Evolutionary conservation across 2,797 vertebrate species (phyloP).

Genomic region (Pachyuromys duprasi): DNA sequence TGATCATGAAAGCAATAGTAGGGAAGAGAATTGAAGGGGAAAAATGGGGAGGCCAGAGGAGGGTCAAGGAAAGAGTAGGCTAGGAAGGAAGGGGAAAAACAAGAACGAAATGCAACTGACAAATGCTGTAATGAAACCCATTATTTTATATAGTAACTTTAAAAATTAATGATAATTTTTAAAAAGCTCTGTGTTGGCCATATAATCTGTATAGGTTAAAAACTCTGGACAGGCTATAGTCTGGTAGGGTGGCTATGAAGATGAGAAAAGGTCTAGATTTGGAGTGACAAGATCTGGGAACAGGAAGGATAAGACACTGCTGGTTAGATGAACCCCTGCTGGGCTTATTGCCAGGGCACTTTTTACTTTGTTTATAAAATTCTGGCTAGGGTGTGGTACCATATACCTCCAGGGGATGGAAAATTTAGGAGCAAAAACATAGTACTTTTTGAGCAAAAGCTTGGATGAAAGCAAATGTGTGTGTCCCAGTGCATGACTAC

Average conservation of each 20-base stretch:
- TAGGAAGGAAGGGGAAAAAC: not conserved
- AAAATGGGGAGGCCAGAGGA: not conserved
- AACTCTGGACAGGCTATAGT: not conserved
- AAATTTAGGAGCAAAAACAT: not conserved
- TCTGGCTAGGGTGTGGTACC: not conserved
- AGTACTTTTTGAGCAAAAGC: not conserved
- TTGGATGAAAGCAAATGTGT: not conserved
- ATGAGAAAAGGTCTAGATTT: not conserved
- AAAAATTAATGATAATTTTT: not conserved
- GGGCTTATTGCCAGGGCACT: not conserved
- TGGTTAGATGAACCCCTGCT: not conserved
- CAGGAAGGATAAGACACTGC: not conserved
- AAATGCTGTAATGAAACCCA: not conserved
- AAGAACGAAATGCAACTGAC: not conserved
- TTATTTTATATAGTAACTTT: not conserved
- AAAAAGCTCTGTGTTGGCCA: not conserved
- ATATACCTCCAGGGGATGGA: not conserved
- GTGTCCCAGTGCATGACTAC: fast-evolving
- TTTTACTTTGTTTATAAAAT: not conserved
- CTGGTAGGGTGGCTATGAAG: not conserved
- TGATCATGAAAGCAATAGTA: not conserved
- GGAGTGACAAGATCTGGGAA: not conserved
- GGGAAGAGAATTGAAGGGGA: not conserved
- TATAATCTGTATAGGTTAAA: not conserved
- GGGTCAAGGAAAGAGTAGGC: not conserved